A percentile compares a stretch with the other conserved stretches of the same genome.
These are phyloP conservation scores for Saimiri boliviensis DNA, from an alignment of 2,113 vertebrate genomes.

Conservation along the genomic window DNA sequence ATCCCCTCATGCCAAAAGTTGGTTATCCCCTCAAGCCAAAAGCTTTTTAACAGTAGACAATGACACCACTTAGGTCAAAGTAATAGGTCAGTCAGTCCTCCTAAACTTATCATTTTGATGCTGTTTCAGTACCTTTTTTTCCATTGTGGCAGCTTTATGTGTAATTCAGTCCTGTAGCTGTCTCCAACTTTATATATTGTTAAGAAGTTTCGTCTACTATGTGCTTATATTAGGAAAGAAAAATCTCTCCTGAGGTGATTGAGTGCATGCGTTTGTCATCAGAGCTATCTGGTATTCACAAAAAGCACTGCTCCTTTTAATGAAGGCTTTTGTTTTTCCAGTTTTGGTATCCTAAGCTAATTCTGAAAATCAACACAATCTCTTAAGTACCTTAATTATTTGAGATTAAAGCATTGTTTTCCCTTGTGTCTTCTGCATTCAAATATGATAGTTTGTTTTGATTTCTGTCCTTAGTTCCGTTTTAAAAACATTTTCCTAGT, in stretches of 20 bases:
- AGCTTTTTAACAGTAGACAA: not conserved
- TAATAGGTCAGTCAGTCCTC: not conserved
- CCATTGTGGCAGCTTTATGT: not conserved
- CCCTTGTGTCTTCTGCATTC: not conserved
- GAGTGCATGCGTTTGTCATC: not conserved
- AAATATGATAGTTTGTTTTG: not conserved
- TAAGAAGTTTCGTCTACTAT: not conserved
- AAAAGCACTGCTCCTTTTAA: not conserved
- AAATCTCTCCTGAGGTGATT: not conserved
- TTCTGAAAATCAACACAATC: slow-evolving; percentile 20
- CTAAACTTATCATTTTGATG: not conserved
- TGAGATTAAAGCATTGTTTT: slow-evolving; percentile 25
- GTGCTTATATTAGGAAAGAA: not conserved
- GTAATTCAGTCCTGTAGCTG: not conserved
- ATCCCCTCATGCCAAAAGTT: not conserved
- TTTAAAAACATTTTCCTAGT: not conserved
- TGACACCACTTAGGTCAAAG: not conserved
- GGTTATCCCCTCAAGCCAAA: too few species aligned
- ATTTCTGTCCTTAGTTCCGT: slow-evolving; percentile 26
- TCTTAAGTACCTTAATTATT: slow-evolving; percentile 16
- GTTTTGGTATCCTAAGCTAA: not conserved
- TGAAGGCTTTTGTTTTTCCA: slow-evolving; percentile 20
- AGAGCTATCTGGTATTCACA: not conserved
- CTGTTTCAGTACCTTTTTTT: not conserved
- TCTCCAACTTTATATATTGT: not conserved